Base-by-base conservation (phyloP, 2,888 invertebrate species). In the Platycheirus albimanus region DNA sequence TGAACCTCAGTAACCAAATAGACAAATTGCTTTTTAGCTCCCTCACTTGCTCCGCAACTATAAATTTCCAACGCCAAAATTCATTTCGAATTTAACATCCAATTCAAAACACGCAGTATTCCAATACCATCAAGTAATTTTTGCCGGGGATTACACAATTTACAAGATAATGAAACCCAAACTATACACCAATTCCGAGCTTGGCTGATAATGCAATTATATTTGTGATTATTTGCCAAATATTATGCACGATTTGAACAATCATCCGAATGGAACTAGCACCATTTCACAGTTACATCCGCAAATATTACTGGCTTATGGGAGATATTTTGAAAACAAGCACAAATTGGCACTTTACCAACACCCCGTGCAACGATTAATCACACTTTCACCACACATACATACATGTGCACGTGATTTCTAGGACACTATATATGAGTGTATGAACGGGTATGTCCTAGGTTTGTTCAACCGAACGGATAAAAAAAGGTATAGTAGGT, bases 171-270 rank as follows among this genome's bases (percentile, higher is more conserved):
- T 2, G 20, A 36, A 47, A 15, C 19, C 19, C 28, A 20, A 58
- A 58, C n/a, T n/a, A n/a, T n/a, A 49, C 13, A 13, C n/a, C 0
- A 41, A 61, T 76, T 33, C 66, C 67, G 28, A 67, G 58, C 49
- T 49, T 17, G 41, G 58, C 74, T 66, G 66, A 76, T 76, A 76
- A 67, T 69, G 75, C 52, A 76, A 69, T 76, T 67, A 58, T 43
- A 45, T 54, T 61, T 61, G 20, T 24, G 61, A 76, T 69, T 69
- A 76, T 76, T 69, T 76, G 75, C 52, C 75, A 69, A 76, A 58
- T 52, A 33, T 58, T 5, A 13, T n/a, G 38, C 13, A n/a, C 38
- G 13, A 38, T 38, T n/a, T 41, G 13, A 41, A 13, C 13, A 41
- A 7, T 41, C 8, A 41, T 13, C 38, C 13, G 13, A n/a, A n/a